Conservation (phyloP, 2,113 vertebrate genomes). For the Elachura formosa region DNA sequence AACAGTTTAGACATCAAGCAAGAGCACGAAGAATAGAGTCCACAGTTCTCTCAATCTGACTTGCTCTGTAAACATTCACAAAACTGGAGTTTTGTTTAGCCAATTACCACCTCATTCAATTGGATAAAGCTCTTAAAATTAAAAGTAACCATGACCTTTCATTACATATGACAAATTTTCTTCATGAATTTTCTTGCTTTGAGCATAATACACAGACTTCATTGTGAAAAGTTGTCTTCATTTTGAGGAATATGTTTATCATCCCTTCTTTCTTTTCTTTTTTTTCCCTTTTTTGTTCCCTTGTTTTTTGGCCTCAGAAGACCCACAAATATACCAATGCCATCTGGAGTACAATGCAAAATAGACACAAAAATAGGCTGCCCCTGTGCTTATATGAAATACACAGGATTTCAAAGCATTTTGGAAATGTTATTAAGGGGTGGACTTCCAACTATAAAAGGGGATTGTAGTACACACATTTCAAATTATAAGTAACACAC, state of each 20-base stretch:
- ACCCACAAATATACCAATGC: not conserved
- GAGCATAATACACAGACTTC: not conserved
- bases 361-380: not conserved
- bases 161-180: not conserved
- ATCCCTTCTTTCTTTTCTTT: not conserved
- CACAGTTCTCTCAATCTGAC: not conserved
- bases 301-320: not conserved
- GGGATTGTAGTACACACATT: not conserved
- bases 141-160: not conserved
- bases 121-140: not conserved
- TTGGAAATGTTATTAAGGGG: not conserved
- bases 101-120: not conserved
- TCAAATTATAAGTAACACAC: not conserved
- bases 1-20: not conserved
- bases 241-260: not conserved
- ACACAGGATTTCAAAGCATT: not conserved
- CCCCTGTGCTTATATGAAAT: not conserved
- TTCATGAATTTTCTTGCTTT: not conserved
- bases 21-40: not conserved
- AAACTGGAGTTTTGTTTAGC: not conserved
- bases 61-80: not conserved
- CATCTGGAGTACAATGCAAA: conserved; percentile 26
- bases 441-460: not conserved
- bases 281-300: not conserved
- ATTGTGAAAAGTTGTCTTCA: not conserved